Percentiles rank a stretch among this genome's conserved stretches.
Evolutionary conservation across 2,797 vertebrate genomes (phyloP).

Genomic region (Falco concolor): DNA sequence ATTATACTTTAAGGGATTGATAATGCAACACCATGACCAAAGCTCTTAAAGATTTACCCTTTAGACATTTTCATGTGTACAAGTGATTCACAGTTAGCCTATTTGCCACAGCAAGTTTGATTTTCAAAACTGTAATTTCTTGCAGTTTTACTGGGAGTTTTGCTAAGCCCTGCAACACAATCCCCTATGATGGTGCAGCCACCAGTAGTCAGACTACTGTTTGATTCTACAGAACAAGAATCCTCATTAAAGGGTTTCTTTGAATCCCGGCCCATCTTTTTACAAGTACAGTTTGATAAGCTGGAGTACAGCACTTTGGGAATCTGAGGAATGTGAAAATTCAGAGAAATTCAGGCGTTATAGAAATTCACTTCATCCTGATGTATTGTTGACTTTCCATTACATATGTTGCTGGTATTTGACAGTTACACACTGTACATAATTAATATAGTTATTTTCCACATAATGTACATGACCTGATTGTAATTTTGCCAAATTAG

Average conservation of each 20-base stretch:
- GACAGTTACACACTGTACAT: slow-evolving; percentile 30
- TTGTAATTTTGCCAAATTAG: slow-evolving; percentile 22
- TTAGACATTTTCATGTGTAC: not conserved
- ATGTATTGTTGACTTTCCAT: not conserved
- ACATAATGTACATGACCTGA: not conserved
- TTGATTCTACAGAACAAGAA: not conserved
- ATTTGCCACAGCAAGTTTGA: not conserved
- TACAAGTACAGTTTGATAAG: not conserved
- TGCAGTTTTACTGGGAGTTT: not conserved
- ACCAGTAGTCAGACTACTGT: rapidly evolving
- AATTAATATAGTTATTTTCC: slow-evolving; percentile 29
- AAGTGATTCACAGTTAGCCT: not conserved
- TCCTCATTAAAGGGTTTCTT: not conserved
- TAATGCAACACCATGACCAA: not conserved
- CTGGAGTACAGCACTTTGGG: not conserved
- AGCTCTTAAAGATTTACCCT: not conserved
- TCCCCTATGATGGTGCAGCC: rapidly evolving
- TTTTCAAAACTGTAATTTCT: not conserved
- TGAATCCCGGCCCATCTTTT: not conserved
- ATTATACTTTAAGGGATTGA: not conserved
- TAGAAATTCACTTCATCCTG: not conserved
- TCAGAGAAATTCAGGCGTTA: not conserved
- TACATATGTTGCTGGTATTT: not conserved
- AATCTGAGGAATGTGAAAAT: not conserved
- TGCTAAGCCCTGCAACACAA: not conserved